Base-by-base conservation (phyloP, 2,797 vertebrate species). In the Anguilla obscura region DNA sequence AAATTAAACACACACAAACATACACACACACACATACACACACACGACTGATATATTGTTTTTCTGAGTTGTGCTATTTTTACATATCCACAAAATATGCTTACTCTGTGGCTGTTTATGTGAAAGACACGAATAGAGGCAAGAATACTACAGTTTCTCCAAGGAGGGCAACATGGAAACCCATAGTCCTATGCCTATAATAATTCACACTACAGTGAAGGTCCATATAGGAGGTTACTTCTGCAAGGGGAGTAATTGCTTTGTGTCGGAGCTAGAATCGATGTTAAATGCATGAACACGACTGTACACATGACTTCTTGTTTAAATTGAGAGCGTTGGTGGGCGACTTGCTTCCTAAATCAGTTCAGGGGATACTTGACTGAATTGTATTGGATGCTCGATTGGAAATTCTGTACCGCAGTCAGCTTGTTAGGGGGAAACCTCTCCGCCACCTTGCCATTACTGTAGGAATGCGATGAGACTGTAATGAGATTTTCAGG, bases 241-340 rank as follows among this genome's bases (percentile, higher is more conserved):
- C 89, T 27, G 69, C 14, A 18, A 60, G 84, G 88, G 90, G 88
- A 69, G 90, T 91, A 71, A 89, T 60, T 87, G 82, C 89, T 89
- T 88, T 87, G 82, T 88, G 90, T 90, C 86, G 84, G 85, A 27
- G 84, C 30, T 63, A 10, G 86, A 86, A 91, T 91, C 89, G 86
- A 92, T 90, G 54, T 88, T 90, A 88, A 91, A 87, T 1, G 48
- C 87, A 88, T 90, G 80, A 83, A 71, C 84, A 40, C 89, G 88
- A 86, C 63, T 89, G 16, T 52, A 84, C 86, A 82, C 76, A 52
- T 80, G 80, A 54, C 9, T 79, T 86, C 54, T 87, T 86, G 84
- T 91, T 89, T 86, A 86, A 82, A 87, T 89, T 84, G 58, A 12
- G 71, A 69, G 24, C 21, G 86, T 16, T 12, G n/a, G 16, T 69